These are phyloP conservation scores for Odontocolon sp. DNA, from an alignment of 2,888 invertebrate species.

Conservation along the genomic window DNA sequence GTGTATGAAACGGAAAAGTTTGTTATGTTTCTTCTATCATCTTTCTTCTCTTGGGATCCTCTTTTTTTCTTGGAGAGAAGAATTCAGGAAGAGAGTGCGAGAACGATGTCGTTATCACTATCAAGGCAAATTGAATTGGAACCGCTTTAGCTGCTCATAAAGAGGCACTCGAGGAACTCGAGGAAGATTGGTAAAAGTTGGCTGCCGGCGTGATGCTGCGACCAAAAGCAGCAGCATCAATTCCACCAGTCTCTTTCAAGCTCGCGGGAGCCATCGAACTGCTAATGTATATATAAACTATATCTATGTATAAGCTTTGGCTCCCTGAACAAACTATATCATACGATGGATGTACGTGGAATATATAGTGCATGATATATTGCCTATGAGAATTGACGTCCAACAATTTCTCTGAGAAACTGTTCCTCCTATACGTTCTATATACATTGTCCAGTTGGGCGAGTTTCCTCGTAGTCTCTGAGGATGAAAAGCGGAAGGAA, in stretches of 20 bases:
- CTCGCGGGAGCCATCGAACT: conserved; percentile 47
- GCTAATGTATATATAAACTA: conserved; percentile 1
- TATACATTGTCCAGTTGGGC: conserved; percentile 5
- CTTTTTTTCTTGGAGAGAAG: conserved; percentile 2
- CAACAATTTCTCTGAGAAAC: conserved; percentile 36
- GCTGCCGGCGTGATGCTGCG: conserved; percentile 5
- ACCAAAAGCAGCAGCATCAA: not conserved
- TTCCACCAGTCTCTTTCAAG: not conserved
- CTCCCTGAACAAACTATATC: not conserved
- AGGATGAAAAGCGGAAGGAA: conserved; percentile 24
- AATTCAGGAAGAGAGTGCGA: conserved; percentile 20
- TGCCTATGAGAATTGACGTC: conserved; percentile 27
- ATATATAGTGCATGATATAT: conserved; percentile 24
- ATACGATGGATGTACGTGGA: not conserved
- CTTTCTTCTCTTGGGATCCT: no score
- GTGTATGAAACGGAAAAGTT: no score
- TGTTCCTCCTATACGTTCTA: not conserved
- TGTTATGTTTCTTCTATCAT: no score
- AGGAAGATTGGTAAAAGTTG: conserved; percentile 52
- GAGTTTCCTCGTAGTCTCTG: conserved; percentile 30
- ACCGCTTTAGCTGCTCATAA: conserved; percentile 52
- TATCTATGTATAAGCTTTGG: not conserved
- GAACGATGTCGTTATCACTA: conserved; percentile 45
- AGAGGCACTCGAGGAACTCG: conserved; percentile 51
- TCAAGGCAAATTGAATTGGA: conserved; percentile 50